These are phyloP conservation scores for Apis cerana DNA, from an alignment of 1,140 invertebrate species.

Conservation along the genomic window DNA sequence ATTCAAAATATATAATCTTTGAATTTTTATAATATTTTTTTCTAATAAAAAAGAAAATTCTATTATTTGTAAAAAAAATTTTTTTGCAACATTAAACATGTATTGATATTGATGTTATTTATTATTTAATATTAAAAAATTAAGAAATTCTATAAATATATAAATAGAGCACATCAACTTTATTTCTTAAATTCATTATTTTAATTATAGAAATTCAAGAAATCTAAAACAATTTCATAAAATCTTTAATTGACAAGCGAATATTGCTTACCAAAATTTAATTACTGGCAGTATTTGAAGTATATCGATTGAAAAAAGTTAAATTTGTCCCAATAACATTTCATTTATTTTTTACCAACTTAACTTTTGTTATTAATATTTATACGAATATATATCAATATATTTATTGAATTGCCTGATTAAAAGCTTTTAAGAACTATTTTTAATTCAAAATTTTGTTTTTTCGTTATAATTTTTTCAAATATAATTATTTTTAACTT, in stretches of 20 bases:
- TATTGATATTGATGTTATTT: background rate
- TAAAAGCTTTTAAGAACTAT: background rate
- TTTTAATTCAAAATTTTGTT: background rate
- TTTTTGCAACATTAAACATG: background rate
- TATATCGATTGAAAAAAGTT: background rate
- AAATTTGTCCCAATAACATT: background rate
- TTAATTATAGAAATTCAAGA: background rate
- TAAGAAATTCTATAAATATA: background rate
- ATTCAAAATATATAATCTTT: no score
- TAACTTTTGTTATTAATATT: background rate
- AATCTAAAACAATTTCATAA: background rate
- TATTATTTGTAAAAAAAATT: background rate
- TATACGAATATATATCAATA: background rate
- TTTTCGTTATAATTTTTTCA: background rate
- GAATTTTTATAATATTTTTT: no score
- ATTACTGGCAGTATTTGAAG: conserved; percentile 25
- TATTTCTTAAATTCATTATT: background rate
- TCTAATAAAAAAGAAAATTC: background rate
- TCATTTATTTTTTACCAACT: background rate
- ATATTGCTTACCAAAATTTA: background rate
- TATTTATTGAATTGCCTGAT: background rate
- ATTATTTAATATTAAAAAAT: background rate
- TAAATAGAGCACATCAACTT: background rate
- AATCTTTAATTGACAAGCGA: background rate
- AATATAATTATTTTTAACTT: background rate